These are phyloP conservation scores for Venusia cambrica DNA, from an alignment of 2,888 invertebrate species.

Conservation along the genomic window DNA sequence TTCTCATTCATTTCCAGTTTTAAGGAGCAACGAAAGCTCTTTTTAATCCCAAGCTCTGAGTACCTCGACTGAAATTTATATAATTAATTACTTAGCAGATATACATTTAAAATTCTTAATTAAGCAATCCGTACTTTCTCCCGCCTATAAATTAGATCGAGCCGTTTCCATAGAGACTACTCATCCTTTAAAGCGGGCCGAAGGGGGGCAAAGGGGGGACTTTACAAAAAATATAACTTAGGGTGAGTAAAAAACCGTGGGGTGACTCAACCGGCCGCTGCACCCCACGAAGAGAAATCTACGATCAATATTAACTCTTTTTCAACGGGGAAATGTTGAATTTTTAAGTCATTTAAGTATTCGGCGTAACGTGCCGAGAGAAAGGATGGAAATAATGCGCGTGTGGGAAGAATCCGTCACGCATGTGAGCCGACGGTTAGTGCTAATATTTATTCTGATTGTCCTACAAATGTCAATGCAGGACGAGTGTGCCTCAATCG, in stretches of 20 bases:
- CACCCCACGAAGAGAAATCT: conserved; percentile 80
- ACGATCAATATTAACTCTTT: conserved; percentile 83
- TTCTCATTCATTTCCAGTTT: conserved; percentile 48
- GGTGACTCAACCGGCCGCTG: conserved; percentile 82
- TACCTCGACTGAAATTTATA: conserved; percentile 61
- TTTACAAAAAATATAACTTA: conserved; percentile 81
- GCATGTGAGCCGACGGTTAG: conserved; percentile 26
- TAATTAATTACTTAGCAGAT: conserved; percentile 77
- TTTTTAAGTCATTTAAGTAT: conserved; percentile 73
- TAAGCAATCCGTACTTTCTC: conserved; percentile 81
- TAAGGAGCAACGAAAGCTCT: conserved; percentile 44
- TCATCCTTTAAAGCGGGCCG: conserved; percentile 81
- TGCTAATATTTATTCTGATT: conserved; percentile 45
- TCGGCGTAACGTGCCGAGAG: conserved; percentile 33
- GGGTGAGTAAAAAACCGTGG: conserved; percentile 82
- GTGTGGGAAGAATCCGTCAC: conserved; percentile 43
- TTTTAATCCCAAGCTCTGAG: conserved; percentile 44
- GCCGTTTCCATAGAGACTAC: conserved; percentile 82
- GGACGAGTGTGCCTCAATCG: conserved; percentile 37
- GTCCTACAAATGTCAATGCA: conserved; percentile 51
- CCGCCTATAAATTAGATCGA: conserved; percentile 81
- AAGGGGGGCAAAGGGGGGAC: conserved; percentile 59
- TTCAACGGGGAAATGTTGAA: conserved; percentile 73
- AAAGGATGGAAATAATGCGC: conserved; percentile 39
- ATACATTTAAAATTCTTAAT: conserved; percentile 81